phyloP scores from a whole-genome alignment of 2,888 invertebrate genomes.

The Drosophila hamatofila region DNA sequence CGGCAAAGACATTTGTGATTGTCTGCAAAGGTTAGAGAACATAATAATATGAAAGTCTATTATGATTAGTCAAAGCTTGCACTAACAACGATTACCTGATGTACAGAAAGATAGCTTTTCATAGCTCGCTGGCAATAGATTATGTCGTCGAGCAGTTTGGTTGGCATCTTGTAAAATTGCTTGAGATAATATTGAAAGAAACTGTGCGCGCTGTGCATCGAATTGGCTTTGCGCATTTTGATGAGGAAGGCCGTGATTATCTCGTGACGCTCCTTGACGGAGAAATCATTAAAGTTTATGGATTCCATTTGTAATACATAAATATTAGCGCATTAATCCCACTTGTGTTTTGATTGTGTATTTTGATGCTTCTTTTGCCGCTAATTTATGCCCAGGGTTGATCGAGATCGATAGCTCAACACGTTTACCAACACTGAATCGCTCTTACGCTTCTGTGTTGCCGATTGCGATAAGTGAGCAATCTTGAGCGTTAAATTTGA shows the following conservation, averaged over 20 bases:
- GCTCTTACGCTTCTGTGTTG: background rate
- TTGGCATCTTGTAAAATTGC: slow-evolving; percentile 63
- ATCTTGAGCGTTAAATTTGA: slow-evolving; percentile 8
- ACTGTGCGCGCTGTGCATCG: slow-evolving; percentile 48
- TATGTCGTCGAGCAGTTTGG: slow-evolving; percentile 55
- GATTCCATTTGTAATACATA: slow-evolving; percentile 49
- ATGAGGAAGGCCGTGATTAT: slow-evolving; percentile 60
- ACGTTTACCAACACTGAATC: slow-evolving; percentile 1
- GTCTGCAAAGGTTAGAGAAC: slow-evolving; percentile 41
- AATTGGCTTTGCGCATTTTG: slow-evolving; percentile 57
- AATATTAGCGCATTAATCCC: background rate
- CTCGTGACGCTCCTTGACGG: slow-evolving; percentile 58
- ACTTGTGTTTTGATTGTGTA: slow-evolving; percentile 16
- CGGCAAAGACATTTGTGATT: slow-evolving; percentile 33
- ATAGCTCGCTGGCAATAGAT: slow-evolving; percentile 65
- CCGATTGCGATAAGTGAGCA: slow-evolving; percentile 1
- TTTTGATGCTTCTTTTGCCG: slow-evolving; percentile 54
- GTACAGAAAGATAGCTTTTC: slow-evolving; percentile 51
- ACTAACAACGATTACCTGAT: slow-evolving; percentile 44
- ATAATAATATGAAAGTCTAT: background rate
- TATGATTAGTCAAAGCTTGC: too few relatives aligned
- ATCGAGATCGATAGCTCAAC: background rate
- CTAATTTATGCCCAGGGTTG: slow-evolving; percentile 30
- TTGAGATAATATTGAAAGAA: slow-evolving; percentile 65
- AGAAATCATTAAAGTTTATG: slow-evolving; percentile 66